phyloP scores from a whole-genome alignment of 2,113 vertebrate species.

The Oxygymnocypris stewartii region DNA sequence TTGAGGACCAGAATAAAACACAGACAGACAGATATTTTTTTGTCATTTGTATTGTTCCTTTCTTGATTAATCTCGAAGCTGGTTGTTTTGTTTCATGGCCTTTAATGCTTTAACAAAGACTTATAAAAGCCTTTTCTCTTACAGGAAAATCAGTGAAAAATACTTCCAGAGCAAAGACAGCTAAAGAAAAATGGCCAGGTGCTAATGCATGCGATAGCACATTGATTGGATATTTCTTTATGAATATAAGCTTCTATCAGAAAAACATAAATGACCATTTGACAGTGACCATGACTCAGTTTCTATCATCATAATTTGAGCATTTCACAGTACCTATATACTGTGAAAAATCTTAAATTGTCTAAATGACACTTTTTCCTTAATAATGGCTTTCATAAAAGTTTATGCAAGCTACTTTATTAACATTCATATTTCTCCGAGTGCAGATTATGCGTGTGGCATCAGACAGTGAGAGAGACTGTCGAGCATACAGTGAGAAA shows the following conservation, averaged over 20 bases:
- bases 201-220: background rate
- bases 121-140: no score
- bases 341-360: background rate
- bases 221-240: background rate
- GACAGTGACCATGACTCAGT: background rate
- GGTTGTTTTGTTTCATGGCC: no score
- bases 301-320: background rate
- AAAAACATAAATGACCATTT: background rate
- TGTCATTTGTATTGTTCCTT: no score
- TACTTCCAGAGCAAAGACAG: background rate
- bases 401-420: background rate
- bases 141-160: no score
- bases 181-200: background rate
- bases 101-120: no score
- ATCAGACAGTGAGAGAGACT: background rate
- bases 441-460: background rate
- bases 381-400: background rate
- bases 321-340: no score
- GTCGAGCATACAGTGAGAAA: background rate
- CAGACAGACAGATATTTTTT: no score
- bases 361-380: background rate
- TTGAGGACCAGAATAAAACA: no score
- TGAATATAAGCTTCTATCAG: background rate
- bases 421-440: slow-evolving; percentile 13
- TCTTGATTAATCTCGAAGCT: no score